Conservation (phyloP, 2,797 vertebrate genomes). For the Eurystomus glaucurus region DNA sequence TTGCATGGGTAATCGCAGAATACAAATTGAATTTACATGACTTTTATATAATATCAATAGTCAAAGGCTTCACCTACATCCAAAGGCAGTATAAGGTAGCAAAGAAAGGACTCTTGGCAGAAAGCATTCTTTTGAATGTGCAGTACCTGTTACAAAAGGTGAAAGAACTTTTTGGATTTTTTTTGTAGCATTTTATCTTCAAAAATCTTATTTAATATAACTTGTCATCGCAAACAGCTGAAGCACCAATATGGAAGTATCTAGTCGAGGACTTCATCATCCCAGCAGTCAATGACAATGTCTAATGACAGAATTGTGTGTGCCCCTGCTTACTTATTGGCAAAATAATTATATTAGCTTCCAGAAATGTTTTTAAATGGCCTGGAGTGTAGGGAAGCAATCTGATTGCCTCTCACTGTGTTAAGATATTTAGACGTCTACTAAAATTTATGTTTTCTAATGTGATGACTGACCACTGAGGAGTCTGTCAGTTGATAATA, state of each 20-base stretch:
- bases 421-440: not conserved
- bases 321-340: not conserved
- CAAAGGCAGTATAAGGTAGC: not conserved
- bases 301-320: not conserved
- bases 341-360: conserved; percentile 30
- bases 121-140: not conserved
- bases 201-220: not conserved
- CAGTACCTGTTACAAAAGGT: not conserved
- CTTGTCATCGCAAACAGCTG: not conserved
- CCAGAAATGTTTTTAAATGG: not conserved
- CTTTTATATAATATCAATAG: not conserved
- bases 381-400: not conserved
- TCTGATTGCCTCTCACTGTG: not conserved
- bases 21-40: not conserved
- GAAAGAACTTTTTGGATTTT: not conserved
- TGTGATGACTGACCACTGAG: conserved; percentile 41
- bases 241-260: not conserved
- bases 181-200: not conserved
- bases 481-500: not conserved
- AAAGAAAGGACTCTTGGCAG: not conserved
- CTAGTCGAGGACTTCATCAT: not conserved
- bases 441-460: conserved; percentile 34
- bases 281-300: not conserved
- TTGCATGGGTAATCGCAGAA: conserved; percentile 5
- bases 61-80: not conserved